phyloP scores from a whole-genome alignment of 2,888 invertebrate genomes.

The Cerceris ruficornis region DNA sequence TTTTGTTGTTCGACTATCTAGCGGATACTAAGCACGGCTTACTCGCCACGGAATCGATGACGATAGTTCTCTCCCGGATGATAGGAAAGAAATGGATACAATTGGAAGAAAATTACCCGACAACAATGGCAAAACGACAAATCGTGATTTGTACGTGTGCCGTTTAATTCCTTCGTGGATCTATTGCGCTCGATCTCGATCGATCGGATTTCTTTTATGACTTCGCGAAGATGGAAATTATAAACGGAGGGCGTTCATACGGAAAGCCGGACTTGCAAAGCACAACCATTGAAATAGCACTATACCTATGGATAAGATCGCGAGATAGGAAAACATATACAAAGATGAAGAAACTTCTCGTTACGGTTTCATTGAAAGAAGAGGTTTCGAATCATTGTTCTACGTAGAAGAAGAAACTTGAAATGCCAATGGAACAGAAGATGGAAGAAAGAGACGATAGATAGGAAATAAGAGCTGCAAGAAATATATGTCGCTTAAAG shows the following conservation, averaged over 20 bases:
- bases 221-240: conserved; percentile 11
- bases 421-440: not conserved
- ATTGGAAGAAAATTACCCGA: conserved; percentile 13
- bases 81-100: conserved; percentile 1
- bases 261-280: conserved; percentile 15
- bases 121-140: not conserved
- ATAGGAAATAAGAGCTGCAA: conserved; percentile 12
- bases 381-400: no score
- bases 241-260: not conserved
- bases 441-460: not conserved
- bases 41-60: conserved; percentile 32
- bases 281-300: conserved; percentile 21
- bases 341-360: not conserved
- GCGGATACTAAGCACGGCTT: conserved; percentile 18
- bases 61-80: conserved; percentile 41
- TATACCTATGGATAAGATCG: conserved; percentile 1
- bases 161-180: no score
- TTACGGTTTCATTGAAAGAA: no score
- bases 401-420: no score
- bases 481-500: conserved; percentile 9
- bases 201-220: not conserved
- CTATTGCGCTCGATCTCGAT: no score
- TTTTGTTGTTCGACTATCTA: not conserved
- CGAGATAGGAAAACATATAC: not conserved
- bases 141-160: not conserved